Conservation (phyloP, 2,797 vertebrate genomes). For the Hippocampus kuda region DNA sequence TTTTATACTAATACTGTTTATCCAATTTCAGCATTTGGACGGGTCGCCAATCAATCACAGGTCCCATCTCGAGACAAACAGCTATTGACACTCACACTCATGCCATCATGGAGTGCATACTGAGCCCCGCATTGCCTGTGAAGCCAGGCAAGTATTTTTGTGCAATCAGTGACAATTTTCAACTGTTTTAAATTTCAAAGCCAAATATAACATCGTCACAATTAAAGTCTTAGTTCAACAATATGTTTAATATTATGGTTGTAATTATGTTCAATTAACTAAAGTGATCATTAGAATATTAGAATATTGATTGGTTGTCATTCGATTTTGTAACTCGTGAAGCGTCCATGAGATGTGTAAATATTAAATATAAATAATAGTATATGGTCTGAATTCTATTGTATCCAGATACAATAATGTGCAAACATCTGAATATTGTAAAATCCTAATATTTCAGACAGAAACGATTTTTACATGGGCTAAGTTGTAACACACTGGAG, state of each 20-base stretch:
- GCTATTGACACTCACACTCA: too few relatives aligned
- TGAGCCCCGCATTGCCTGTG: too few relatives aligned
- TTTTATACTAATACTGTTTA: not conserved
- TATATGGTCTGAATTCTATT: not conserved
- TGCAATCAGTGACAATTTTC: too few relatives aligned
- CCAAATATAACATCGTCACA: not conserved
- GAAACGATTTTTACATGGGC: not conserved
- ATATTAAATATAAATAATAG: too few relatives aligned
- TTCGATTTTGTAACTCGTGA: too few relatives aligned
- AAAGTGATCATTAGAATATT: not conserved
- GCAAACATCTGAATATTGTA: not conserved
- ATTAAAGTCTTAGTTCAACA: not conserved
- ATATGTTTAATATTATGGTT: not conserved
- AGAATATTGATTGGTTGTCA: too few relatives aligned
- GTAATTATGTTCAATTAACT: not conserved
- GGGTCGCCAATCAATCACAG: not conserved
- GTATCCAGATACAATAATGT: constrained; percentile 9
- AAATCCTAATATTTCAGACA: not conserved
- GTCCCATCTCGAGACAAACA: too few relatives aligned
- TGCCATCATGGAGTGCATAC: too few relatives aligned
- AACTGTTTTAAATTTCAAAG: too few relatives aligned
- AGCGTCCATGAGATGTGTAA: too few relatives aligned
- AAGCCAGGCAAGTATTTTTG: too few relatives aligned
- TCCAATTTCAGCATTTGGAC: not conserved
- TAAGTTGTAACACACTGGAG: not conserved